Percentiles rank a stretch among this genome's conserved stretches.
Evolutionary conservation across 2,113 vertebrate species (phyloP).

Genomic region (Thamnaconus septentrionalis): DNA sequence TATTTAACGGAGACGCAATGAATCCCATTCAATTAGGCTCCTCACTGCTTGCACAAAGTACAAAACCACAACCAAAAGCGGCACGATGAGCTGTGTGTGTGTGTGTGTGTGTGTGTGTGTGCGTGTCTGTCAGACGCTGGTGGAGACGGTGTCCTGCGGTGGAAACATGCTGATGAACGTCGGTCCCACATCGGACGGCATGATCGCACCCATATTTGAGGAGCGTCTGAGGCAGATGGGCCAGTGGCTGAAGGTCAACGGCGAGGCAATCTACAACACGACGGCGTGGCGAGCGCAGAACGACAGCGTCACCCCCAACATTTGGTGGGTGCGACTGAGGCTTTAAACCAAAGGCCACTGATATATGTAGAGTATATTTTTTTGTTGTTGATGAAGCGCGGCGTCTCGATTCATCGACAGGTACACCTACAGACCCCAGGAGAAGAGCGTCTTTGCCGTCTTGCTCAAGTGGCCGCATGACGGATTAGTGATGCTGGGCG

Average conservation of each 20-base stretch:
- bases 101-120: constrained; percentile 2
- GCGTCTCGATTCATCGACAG: constrained; percentile 59
- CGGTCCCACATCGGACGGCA: constrained; percentile 88
- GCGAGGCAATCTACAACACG: constrained; percentile 88
- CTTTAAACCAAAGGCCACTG: too few relatives aligned
- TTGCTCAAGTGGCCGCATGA: constrained; percentile 85
- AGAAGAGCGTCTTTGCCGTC: constrained; percentile 79
- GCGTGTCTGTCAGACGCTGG: constrained; percentile 70
- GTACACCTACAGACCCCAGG: constrained; percentile 84
- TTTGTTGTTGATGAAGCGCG: too few relatives aligned
- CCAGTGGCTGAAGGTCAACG: constrained; percentile 88
- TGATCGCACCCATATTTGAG: constrained; percentile 85
- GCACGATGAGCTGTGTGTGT: background rate
- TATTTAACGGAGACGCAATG: too few relatives aligned
- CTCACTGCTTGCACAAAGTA: too few relatives aligned
- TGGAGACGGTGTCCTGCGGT: constrained; percentile 90
- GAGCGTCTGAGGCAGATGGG: constrained; percentile 92
- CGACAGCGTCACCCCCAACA: constrained; percentile 74
- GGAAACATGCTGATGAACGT: constrained; percentile 95
- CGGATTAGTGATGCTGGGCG: constrained; percentile 77
- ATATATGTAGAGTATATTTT: too few relatives aligned
- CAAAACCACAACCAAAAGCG: background rate
- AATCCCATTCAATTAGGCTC: too few relatives aligned
- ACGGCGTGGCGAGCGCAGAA: constrained; percentile 88
- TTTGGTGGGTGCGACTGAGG: constrained; percentile 80